Percentiles rank a stretch among this genome's conserved stretches.
Evolutionary conservation across 2,888 invertebrate genomes (phyloP).

Genomic region (Acheta domesticus): DNA sequence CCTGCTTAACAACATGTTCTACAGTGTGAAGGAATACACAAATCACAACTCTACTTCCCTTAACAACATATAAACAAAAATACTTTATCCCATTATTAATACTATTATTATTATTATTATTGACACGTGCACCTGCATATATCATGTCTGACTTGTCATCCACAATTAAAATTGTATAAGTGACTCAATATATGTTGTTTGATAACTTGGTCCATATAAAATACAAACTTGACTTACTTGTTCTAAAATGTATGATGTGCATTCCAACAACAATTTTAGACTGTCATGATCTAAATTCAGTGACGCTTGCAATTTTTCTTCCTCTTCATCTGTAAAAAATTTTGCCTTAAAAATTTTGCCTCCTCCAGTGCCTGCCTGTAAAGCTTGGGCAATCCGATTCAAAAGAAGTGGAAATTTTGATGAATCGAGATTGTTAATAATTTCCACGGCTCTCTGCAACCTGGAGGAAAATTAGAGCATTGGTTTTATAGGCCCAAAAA

Average conservation of each 20-base stretch:
- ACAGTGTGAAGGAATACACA: no score
- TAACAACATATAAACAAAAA: no score
- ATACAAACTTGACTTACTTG: constrained; percentile 34
- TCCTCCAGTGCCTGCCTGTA: constrained; percentile 28
- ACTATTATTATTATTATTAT: no score
- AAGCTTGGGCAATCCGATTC: constrained; percentile 35
- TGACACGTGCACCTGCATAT: no score
- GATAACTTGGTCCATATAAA: no score
- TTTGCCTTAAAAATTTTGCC: constrained; percentile 35
- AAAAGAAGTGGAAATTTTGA: constrained; percentile 37
- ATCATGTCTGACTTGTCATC: no score
- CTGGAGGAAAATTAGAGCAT: constrained; percentile 27
- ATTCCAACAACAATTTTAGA: constrained; percentile 33
- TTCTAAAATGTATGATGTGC: constrained; percentile 34
- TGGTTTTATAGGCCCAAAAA: not conserved
- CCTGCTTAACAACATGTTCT: no score
- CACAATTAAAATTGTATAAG: no score
- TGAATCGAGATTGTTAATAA: constrained; percentile 36
- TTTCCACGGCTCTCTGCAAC: constrained; percentile 32
- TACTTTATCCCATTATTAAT: no score
- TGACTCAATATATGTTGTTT: no score
- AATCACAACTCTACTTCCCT: no score
- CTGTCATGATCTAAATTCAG: constrained; percentile 34
- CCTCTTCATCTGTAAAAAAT: constrained; percentile 36
- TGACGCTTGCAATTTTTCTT: constrained; percentile 36